Conservation (phyloP, 2,888 invertebrate genomes). For the Callinectes sapidus region DNA sequence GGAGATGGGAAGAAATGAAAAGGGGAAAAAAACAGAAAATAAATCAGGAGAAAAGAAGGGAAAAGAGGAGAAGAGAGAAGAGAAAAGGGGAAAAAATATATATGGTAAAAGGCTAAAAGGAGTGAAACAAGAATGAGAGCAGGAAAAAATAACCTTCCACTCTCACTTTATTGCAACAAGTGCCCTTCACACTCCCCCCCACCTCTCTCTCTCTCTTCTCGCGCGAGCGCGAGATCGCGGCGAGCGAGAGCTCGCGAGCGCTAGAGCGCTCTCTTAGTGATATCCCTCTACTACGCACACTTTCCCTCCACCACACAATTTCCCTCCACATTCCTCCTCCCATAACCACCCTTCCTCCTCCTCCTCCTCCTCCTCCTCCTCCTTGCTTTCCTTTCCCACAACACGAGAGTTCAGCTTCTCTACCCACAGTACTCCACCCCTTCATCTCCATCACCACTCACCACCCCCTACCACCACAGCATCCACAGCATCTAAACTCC, state of each 20-base stretch:
- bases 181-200: neutral
- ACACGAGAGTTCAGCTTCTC: neutral
- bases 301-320: conserved; percentile 28
- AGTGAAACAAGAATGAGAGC: neutral
- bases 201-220: conserved; percentile 14
- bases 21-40: neutral
- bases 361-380: neutral
- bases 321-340: neutral
- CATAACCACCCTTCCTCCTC: too few species aligned
- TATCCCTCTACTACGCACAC: neutral
- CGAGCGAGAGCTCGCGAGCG: too few species aligned
- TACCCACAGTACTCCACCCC: neutral
- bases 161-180: neutral
- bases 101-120: neutral
- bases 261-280: conserved; percentile 9
- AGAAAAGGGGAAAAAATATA: neutral
- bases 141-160: neutral
- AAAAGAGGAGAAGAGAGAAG: neutral
- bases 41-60: too few species aligned
- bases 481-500: neutral
- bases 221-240: too few species aligned
- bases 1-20: neutral
- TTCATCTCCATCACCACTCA: neutral
- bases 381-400: conserved; percentile 10
- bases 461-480: neutral